phyloP scores from a whole-genome alignment of 2,797 vertebrate genomes.

The Myoxocephalus aenaeus region DNA sequence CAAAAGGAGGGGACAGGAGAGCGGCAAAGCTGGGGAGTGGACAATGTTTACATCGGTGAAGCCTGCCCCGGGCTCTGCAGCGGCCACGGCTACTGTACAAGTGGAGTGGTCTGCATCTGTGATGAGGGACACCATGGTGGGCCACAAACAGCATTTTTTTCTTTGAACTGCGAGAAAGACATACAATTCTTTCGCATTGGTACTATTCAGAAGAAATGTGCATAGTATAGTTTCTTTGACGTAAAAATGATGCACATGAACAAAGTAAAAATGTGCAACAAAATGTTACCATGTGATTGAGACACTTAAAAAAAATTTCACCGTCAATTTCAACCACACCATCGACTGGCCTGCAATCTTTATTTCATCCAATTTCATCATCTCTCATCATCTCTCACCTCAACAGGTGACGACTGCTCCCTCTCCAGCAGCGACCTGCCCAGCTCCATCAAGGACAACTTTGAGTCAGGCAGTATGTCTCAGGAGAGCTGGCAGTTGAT shows the following conservation, averaged over 20 bases:
- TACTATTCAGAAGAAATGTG: background rate
- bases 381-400: conserved; percentile 3
- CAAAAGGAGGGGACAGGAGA: conserved; percentile 93
- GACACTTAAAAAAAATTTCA: background rate
- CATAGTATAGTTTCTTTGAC: background rate
- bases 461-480: conserved; percentile 93
- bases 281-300: background rate
- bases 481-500: conserved; percentile 97
- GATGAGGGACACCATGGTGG: conserved; percentile 95
- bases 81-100: conserved; percentile 94
- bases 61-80: conserved; percentile 95
- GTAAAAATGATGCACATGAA: background rate
- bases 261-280: background rate
- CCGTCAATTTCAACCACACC: background rate
- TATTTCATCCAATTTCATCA: conserved; percentile 2
- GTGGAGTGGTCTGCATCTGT: conserved; percentile 94
- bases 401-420: conserved; percentile 95
- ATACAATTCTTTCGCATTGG: background rate
- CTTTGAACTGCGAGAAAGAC: background rate
- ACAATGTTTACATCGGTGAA: conserved; percentile 97
- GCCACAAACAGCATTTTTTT: conserved; percentile 33
- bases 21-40: conserved; percentile 95
- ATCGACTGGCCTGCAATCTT: background rate
- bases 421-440: conserved; percentile 92
- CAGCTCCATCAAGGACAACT: conserved; percentile 98